These are phyloP conservation scores for Epinotia nisella DNA, from an alignment of 2,888 invertebrate genomes.

Conservation along the genomic window DNA sequence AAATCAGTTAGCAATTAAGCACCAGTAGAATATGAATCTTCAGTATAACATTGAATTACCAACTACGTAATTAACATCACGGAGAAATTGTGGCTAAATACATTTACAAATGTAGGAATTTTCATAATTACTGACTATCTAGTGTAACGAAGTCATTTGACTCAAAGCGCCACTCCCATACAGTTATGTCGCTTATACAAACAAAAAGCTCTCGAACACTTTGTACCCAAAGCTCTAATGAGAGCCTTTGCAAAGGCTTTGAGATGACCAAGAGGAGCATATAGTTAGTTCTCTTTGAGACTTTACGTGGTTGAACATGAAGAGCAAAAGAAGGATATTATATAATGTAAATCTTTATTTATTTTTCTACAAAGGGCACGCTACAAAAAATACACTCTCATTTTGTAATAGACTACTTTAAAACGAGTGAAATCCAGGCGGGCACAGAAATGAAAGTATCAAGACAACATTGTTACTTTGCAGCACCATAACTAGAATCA, in stretches of 20 bases:
- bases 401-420: no score
- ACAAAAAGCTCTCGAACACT: constrained; percentile 21
- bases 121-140: constrained; percentile 14
- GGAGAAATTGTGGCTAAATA: neutral
- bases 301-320: neutral
- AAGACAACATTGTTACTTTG: no score
- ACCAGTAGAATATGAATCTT: neutral
- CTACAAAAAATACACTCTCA: no score
- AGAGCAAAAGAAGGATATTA: neutral
- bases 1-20: no score
- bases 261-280: constrained; percentile 15
- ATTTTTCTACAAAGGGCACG: neutral
- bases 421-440: no score
- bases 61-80: neutral
- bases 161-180: constrained; percentile 17
- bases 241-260: constrained; percentile 12
- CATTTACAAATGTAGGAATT: constrained; percentile 7
- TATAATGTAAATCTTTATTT: neutral
- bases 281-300: neutral
- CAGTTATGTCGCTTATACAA: constrained; percentile 26
- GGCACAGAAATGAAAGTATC: no score
- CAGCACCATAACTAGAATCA: no score
- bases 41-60: neutral
- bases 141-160: constrained; percentile 32
- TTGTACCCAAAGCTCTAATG: constrained; percentile 28